Percentiles rank a stretch among this genome's conserved stretches.
phyloP scores from a whole-genome alignment of 1,140 invertebrate genomes.

The Acarapis woodi region DNA sequence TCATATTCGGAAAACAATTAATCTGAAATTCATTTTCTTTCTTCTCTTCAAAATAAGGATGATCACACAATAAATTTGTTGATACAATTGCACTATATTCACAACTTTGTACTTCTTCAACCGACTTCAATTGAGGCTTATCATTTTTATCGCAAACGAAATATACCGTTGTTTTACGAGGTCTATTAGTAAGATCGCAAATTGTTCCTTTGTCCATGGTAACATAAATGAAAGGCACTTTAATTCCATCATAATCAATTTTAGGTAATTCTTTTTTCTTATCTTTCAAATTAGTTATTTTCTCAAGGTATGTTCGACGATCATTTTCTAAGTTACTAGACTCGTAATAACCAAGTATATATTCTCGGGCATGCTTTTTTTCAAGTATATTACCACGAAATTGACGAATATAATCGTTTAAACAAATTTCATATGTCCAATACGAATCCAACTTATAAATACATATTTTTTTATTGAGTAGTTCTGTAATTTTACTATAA shows the following conservation, averaged over 20 bases:
- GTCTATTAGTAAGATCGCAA: constrained; percentile 66
- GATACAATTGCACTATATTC: constrained; percentile 72
- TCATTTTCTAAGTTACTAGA: constrained; percentile 18
- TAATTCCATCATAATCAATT: constrained; percentile 53
- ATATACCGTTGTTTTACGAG: constrained; percentile 40
- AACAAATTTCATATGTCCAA: constrained; percentile 92
- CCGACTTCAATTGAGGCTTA: constrained; percentile 53
- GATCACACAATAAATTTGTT: constrained; percentile 48
- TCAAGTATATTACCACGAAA: constrained; percentile 57
- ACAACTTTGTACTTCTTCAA: constrained; percentile 75
- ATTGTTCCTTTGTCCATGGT: constrained; percentile 33
- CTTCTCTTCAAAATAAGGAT: constrained; percentile 47
- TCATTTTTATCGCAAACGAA: constrained; percentile 43
- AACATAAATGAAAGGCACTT: constrained; percentile 31
- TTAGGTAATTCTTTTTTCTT: constrained; percentile 17
- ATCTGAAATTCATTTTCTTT: constrained; percentile 30
- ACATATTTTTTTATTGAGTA: no score
- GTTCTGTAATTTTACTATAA: no score
- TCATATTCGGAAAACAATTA: constrained; percentile 37
- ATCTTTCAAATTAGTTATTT: not conserved
- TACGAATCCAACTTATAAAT: constrained; percentile 69
- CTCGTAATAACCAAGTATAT: constrained; percentile 42
- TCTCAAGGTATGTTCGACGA: constrained; percentile 4
- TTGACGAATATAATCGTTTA: constrained; percentile 59
- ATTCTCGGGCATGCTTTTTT: constrained; percentile 26